These are phyloP conservation scores for Ondatra zibethicus DNA, from an alignment of 2,113 vertebrate species.

Conservation along the genomic window DNA sequence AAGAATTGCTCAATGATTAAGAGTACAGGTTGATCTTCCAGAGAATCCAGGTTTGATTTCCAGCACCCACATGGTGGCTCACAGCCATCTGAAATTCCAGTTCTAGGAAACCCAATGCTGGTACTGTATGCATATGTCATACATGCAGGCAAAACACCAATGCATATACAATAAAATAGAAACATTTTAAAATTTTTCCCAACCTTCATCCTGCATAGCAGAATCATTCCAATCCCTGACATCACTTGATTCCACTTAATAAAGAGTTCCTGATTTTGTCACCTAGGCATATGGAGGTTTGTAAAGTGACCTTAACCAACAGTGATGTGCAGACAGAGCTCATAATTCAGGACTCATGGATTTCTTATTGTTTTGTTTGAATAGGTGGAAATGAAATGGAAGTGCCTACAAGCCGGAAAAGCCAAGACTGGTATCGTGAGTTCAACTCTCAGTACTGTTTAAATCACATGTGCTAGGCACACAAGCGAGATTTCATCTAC, in stretches of 20 bases:
- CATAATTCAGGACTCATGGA: background rate
- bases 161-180: background rate
- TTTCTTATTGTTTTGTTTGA: background rate
- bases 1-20: background rate
- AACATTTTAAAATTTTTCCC: background rate
- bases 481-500: conserved; percentile 49
- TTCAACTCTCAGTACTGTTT: conserved; percentile 43
- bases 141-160: background rate
- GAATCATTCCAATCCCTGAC: background rate
- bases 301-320: background rate
- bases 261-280: background rate
- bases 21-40: background rate
- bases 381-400: conserved; percentile 38
- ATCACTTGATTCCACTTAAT: too few relatives aligned
- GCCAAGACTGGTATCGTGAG: background rate
- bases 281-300: background rate
- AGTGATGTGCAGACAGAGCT: background rate
- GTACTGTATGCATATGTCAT: background rate
- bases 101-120: background rate
- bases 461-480: conserved; percentile 66
- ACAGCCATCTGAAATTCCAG: background rate
- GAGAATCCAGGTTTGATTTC: background rate
- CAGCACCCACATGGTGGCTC: background rate
- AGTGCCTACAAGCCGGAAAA: conserved; percentile 52
- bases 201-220: background rate